Percentiles rank a stretch among this genome's conserved stretches.
phyloP scores from a whole-genome alignment of 1,140 invertebrate species.

The Drosophila insularis region DNA sequence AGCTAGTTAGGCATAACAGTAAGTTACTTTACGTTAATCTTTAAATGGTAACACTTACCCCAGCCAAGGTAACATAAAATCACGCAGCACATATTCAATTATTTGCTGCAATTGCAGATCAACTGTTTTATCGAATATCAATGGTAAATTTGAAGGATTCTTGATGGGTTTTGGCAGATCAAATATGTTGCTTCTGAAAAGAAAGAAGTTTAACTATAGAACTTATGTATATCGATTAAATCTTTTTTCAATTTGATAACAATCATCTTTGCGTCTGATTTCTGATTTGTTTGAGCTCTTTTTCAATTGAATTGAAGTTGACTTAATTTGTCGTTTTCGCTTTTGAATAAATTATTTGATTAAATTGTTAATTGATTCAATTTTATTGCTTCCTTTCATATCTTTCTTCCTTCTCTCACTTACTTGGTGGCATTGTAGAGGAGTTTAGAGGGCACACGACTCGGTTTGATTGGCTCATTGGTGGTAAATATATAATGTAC shows the following conservation, averaged over 20 bases:
- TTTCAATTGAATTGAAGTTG: constrained; percentile 5
- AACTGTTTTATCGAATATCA: constrained; percentile 90
- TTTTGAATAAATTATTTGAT: background rate
- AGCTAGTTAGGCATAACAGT: constrained; percentile 31
- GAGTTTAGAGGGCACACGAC: constrained; percentile 71
- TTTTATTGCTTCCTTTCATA: constrained; percentile 1
- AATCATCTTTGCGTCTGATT: too few relatives aligned
- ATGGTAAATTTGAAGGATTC: constrained; percentile 85
- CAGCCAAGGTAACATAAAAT: constrained; percentile 91
- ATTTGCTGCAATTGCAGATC: constrained; percentile 92
- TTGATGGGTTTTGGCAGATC: constrained; percentile 80
- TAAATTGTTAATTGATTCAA: constrained; percentile 4
- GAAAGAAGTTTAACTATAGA: background rate
- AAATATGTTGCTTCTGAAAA: constrained; percentile 73
- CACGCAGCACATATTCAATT: constrained; percentile 90
- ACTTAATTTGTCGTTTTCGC: background rate
- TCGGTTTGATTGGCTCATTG: constrained; percentile 70
- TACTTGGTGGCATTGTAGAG: constrained; percentile 82
- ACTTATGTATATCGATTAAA: too few relatives aligned
- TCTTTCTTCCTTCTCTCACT: constrained; percentile 41
- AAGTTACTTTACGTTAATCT: background rate
- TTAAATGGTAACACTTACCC: constrained; percentile 83
- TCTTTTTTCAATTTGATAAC: too few relatives aligned
- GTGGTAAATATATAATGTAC: constrained; percentile 79
- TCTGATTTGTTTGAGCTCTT: background rate